Percentiles rank a stretch among this genome's conserved stretches.
phyloP scores from a whole-genome alignment of 2,113 vertebrate genomes.

The Cyprinus carpio region DNA sequence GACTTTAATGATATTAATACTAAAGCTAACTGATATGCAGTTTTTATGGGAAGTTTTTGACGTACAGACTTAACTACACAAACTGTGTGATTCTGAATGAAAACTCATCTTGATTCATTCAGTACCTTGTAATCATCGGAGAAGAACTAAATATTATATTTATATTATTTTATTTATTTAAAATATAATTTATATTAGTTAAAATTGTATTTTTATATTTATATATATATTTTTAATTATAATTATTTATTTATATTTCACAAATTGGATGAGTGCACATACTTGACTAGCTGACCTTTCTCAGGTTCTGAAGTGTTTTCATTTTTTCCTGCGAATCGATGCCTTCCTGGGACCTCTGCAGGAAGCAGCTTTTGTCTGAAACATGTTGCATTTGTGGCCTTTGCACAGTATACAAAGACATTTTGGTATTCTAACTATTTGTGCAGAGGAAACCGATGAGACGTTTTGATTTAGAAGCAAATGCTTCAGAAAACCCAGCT shows the following conservation, averaged over 20 bases:
- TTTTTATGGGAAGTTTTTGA: neutral
- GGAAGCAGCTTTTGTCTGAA: conserved; percentile 22
- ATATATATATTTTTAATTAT: neutral
- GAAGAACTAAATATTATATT: too few relatives aligned
- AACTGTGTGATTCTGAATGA: neutral
- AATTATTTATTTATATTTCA: neutral
- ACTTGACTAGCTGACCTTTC: neutral
- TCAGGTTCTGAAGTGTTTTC: neutral
- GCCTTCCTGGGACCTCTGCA: conserved; percentile 47
- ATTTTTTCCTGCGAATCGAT: conserved; percentile 17
- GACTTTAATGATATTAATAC: neutral
- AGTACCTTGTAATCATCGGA: neutral
- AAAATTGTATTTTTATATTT: too few relatives aligned
- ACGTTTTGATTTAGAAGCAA: conserved; percentile 92
- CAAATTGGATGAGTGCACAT: neutral
- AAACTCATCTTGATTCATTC: neutral
- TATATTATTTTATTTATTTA: neutral
- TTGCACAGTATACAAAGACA: conserved; percentile 87
- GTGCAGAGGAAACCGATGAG: conserved; percentile 92
- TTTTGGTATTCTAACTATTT: conserved; percentile 83
- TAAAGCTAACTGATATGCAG: too few relatives aligned
- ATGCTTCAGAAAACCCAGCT: conserved; percentile 85
- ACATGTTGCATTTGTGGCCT: conserved; percentile 57
- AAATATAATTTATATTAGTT: neutral
- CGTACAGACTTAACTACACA: neutral